Evolutionary conservation across 2,888 invertebrate species (phyloP).

Genomic region (Hydraecia micacea): DNA sequence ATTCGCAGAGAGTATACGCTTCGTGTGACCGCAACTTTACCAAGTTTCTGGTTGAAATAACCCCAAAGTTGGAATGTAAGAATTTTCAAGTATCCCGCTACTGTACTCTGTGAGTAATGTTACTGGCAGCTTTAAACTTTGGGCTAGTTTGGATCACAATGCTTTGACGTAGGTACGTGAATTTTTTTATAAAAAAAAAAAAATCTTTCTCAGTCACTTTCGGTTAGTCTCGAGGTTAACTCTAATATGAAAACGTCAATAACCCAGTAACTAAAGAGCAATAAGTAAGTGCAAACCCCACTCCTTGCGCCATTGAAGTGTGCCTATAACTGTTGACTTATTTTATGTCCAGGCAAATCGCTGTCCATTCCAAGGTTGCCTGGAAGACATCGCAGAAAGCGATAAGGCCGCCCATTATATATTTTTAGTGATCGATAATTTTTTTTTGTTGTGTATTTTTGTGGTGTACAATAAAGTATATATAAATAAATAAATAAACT

Average conservation of each 20-base stretch:
- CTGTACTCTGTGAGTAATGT: constrained; percentile 31
- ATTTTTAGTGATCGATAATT: too few species aligned
- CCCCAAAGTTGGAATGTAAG: constrained; percentile 56
- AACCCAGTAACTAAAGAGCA: background rate
- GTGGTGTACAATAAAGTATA: too few species aligned
- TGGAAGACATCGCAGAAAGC: too few species aligned
- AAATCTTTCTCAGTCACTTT: background rate
- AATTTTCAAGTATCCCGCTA: constrained; percentile 53
- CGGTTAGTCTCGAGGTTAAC: background rate
- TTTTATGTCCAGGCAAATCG: too few species aligned
- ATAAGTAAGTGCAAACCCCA: background rate
- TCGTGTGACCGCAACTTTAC: constrained; percentile 29
- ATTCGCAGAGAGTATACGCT: background rate
- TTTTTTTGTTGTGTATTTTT: too few species aligned
- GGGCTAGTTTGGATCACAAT: constrained; percentile 35
- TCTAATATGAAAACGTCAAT: background rate
- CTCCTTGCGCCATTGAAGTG: background rate
- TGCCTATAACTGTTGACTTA: background rate
- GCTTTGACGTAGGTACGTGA: constrained; percentile 6
- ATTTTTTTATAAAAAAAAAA: background rate
- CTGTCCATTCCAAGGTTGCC: too few species aligned
- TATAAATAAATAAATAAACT: too few species aligned
- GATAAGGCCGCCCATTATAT: too few species aligned
- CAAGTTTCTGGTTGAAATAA: constrained; percentile 65
- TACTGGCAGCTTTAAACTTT: constrained; percentile 63